Evolutionary conservation across 2,797 vertebrate species (phyloP), one percentile per base, ranked within the genome.

Genomic region (Trematomus bernacchii): DNA sequence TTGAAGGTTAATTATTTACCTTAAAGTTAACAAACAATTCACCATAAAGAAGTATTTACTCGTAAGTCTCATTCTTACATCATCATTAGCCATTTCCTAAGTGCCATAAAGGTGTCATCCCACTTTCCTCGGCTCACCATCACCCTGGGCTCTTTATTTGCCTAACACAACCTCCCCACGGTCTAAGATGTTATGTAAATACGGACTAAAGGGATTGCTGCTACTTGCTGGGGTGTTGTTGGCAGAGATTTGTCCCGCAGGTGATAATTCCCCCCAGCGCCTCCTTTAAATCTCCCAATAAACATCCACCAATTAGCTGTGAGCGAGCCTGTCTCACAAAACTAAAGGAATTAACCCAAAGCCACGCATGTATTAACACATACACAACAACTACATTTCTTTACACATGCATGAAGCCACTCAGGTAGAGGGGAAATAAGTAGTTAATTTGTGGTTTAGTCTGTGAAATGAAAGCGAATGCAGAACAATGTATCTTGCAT

Each of bases 141-240:
- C 82, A 80, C 85, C 84, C 78, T 72, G 77, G 58, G 67, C 60
- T 55, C 76, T 78, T 66, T 73, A 74, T 88, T 86, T 86, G 68
- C 84, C 66, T 73, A 77, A 88, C 84, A 90, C 85, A 84, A 77
- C 79, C 89, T 83, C 89, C 83, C 73, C 77, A 27, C 27, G 64
- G 72, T 75, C 83, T 90, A 87, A 85, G 92, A 89, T 93, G 93
- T 94, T 89, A 92, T 94, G 90, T 54, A 90, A 92, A 92, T 92
- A 86, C 53, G 69, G 65, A 70, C 78, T 80, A 80, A 65, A 53
- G 79, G 78, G 84, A 82, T 87, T 81, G 87, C 84, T 86, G 88
- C 91, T 89, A 69, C 88, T 87, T 85, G 85, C 77, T 77, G 85
- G 79, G 87, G 84, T 87, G 87, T 85, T 89, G 87, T 87, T 88